Evolutionary conservation across 2,797 vertebrate species (phyloP), one percentile per base, ranked within the genome.

Genomic region (Emys orbicularis): DNA sequence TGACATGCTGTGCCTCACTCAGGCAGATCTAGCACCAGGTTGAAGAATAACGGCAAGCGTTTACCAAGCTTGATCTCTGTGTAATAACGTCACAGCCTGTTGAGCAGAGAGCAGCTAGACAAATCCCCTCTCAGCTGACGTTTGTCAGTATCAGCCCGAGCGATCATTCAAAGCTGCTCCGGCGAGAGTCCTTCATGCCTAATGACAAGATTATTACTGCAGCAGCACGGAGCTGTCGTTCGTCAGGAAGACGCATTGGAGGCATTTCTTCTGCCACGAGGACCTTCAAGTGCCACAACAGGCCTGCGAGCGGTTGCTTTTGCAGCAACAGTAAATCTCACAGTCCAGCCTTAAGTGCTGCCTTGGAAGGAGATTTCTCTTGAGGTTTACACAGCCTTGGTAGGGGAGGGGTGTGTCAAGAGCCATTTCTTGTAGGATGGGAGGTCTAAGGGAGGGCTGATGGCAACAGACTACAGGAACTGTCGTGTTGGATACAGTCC

Each of bases 351-450:
- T 6, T 23, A 72, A 21, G n/a, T 5, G n/a, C 65, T 37, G 65
- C 21, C 34, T 72, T 72, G 19, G 4, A 10, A 37, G 65, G n/a
- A 72, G 18, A 72, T 72, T 23, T 72, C 37, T 41, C 65, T 41
- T 23, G 19, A 37, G n/a, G n/a, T n/a, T 37, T 72, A 65, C 65
- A 72, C n/a, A 41, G 29, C 29, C 29, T 61, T 31, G 57, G 5
- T 6, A 29, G 19, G 18, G n/a, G 2, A 9, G 65, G 13, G 31
- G 21, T 5, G 4, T 2, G 8, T 12, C 10, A 1, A 37, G 34
- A 21, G 19, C n/a, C 65, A 10, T 37, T 41, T 72, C 65, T n/a
- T 68, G 9, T 18, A 68, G n/a, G 8, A 37, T 21, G 31, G 18
- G n/a, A 10, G 65, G 16, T 5, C 9, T n/a, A n/a, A 34, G 31